phyloP scores from a whole-genome alignment of 2,113 vertebrate species.

The Acanthisitta chloris region DNA sequence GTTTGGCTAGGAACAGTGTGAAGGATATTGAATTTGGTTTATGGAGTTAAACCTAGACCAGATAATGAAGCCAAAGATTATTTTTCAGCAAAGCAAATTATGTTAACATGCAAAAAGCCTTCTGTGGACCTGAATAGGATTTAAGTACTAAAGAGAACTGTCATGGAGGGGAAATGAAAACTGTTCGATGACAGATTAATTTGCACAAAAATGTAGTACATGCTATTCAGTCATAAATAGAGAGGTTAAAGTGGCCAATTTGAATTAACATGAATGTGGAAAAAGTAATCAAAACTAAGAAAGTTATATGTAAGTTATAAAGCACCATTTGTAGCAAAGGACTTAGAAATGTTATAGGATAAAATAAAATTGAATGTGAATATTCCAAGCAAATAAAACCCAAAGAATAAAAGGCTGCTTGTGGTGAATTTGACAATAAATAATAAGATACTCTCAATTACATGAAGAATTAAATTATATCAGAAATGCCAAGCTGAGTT shows the following conservation, averaged over 20 bases:
- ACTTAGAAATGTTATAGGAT: neutral
- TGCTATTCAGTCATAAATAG: conserved; percentile 31
- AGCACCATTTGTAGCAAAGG: neutral
- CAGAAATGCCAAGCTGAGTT: neutral
- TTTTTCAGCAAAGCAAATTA: conserved; percentile 56
- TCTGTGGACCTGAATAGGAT: neutral
- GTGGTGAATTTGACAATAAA: neutral
- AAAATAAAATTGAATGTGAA: neutral
- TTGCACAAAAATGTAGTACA: neutral
- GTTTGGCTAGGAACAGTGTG: neutral
- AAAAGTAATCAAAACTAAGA: conserved; percentile 30
- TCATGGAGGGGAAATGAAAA: neutral
- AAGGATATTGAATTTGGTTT: neutral
- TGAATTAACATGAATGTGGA: neutral
- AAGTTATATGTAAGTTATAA: neutral
- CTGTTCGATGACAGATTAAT: conserved; percentile 42
- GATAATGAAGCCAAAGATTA: conserved; percentile 16
- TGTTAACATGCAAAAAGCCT: conserved; percentile 12
- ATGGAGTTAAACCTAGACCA: neutral
- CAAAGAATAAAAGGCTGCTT: conserved; percentile 5
- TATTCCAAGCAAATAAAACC: conserved; percentile 29
- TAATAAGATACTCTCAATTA: conserved; percentile 40
- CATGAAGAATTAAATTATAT: neutral
- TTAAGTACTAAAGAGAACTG: conserved; percentile 28
- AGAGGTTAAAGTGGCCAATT: neutral